Base-by-base conservation (phyloP, 2,113 vertebrate species). In the Archocentrus centrarchus region DNA sequence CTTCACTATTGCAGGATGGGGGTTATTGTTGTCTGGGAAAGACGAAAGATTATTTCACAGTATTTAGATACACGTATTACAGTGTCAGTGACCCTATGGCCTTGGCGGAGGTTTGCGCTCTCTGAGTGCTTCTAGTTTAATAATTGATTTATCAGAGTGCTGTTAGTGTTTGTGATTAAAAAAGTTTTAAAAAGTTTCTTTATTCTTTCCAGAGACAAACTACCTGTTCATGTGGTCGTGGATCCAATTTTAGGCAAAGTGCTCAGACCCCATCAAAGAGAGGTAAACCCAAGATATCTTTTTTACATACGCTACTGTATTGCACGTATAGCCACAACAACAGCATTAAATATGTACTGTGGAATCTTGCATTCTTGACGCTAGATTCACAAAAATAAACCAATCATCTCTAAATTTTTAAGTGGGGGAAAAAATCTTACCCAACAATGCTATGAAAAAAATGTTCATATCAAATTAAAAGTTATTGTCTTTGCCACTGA, bases 181-280 rank as follows among this genome's bases (percentile, higher is more conserved):
- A 0, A 41, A 81, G 50, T 24, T 1, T 27, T 27, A 27, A 27
- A 27, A 59, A 0, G 7, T 6, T 66, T 78, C 22, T 75, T 70
- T 83, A 37, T 63, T 8, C 32, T 77, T 7, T 68, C 2, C 81
- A 98, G 97, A 92, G 97, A 99, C 63, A 98, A 97, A 91, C 81
- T 96, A 47, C 97, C 97, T 11, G 96, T 99, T 70, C 98, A 99
- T 79, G 98, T 99, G 76, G 98, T 99, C 63, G 98, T 99, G 87
- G 98, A 99, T 97, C 98, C 98, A 82, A 86, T 98, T 78, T 94
- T 99, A 82, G 96, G 97, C 89, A 97, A 96, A 76, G 96, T 99
- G 32, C 95, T 99, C 73, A 93, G 98, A 89, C 98, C 98, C 44
- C 98, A 99, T 96, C 98, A 99, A 93, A 97, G 98, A 96, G 98